Evolutionary conservation across 35 echinoderm and acorn worm species (phyloP).

Genomic region (Hemicentrotus pulcherrimus): DNA sequence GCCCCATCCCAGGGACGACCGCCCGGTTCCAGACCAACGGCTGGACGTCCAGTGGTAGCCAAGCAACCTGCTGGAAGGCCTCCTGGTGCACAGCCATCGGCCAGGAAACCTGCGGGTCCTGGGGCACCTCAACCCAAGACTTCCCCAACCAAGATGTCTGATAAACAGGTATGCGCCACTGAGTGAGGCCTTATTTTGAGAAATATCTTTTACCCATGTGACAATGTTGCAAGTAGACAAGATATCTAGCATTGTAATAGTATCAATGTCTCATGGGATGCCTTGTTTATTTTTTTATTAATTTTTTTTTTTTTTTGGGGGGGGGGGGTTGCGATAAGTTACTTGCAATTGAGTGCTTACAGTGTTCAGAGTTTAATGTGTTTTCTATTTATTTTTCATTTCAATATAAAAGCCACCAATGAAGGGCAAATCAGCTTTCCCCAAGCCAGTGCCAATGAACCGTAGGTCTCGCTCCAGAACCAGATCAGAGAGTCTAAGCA

Average conservation of each 20-base stretch:
- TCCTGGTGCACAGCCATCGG: not conserved
- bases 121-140: not conserved
- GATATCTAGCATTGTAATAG: no score
- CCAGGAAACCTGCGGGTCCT: not conserved
- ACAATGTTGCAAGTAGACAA: no score
- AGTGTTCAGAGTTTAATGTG: not conserved
- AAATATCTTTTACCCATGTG: not conserved
- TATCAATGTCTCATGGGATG: no score
- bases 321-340: not conserved
- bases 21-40: not conserved
- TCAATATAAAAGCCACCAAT: not conserved
- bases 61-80: not conserved
- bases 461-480: slow-evolving; percentile 20
- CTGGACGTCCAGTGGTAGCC: not conserved
- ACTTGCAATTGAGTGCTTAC: not conserved
- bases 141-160: not conserved
- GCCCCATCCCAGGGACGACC: not conserved
- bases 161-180: slow-evolving; percentile 15
- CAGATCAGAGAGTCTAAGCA: slow-evolving; percentile 58
- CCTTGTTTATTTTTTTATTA: no score
- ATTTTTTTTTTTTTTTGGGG: no score
- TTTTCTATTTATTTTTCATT: not conserved
- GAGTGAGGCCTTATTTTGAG: not conserved
- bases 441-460: slow-evolving; percentile 20
- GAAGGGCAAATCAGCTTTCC: slow-evolving; percentile 27